Evolutionary conservation across 2,797 vertebrate species (phyloP), one percentile per base, ranked within the genome.

Genomic region (Labeo calbasu): DNA sequence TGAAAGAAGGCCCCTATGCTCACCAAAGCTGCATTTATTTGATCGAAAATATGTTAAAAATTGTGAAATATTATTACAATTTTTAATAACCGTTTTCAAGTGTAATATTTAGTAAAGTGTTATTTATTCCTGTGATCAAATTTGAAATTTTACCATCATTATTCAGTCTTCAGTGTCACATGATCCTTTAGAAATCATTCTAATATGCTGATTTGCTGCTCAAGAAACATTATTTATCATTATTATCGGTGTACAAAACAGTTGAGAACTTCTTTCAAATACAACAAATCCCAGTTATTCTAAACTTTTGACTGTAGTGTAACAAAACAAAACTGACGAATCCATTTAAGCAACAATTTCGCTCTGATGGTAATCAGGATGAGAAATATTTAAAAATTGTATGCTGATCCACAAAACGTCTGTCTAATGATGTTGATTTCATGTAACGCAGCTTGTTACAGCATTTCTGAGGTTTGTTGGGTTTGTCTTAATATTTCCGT

Each of bases 91-190:
- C 4, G 7, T n/a, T 57, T 57, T n/a, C n/a, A 19, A 57, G 21
- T n/a, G 55, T 46, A 4, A n/a, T 57, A 11, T n/a, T 11, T 57
- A n/a, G n/a, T 57, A 4, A n/a, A 11, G 11, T 57, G 9, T 11
- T 4, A n/a, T n/a, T 10, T n/a, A n/a, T n/a, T n/a, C 0, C 21
- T 57, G 3, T 57, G 21, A n/a, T n/a, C 3, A 11, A 1, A n/a
- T 1, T 23, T 61, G 57, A 2, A 25, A 25, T 25, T 25, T 61
- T 21, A 61, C 11, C 57, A 61, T 61, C 57, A 13, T 61, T 61
- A 2, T 61, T 5, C 23, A 61, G 57, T 59, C n/a, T 23, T 59
- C 57, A 59, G 11, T 57, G 9, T 57, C 55, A 57, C 55, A 11
- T 23, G 57, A n/a, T 61, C 57, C 15, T 61, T 25, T 12, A 61